Percentiles rank a stretch among this genome's conserved stretches.
phyloP scores from a whole-genome alignment of 1,140 invertebrate species.

The Sipha flava region DNA sequence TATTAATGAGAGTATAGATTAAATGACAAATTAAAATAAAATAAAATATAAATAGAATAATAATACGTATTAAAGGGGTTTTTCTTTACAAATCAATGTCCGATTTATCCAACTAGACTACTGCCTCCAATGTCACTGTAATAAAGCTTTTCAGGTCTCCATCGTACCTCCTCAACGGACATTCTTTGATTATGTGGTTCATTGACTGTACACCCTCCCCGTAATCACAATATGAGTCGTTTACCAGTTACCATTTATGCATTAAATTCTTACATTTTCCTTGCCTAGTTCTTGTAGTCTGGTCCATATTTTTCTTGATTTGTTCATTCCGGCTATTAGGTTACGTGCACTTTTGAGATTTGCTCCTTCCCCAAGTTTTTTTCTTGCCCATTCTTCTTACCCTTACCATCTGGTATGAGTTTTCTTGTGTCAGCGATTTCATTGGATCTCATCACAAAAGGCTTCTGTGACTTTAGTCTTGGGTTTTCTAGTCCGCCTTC shows the following conservation, averaged over 20 bases:
- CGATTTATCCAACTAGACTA: not conserved
- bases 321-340: not conserved
- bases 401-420: not conserved
- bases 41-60: not conserved
- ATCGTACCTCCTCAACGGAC: not conserved
- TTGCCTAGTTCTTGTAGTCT: not conserved
- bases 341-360: not conserved
- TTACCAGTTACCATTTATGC: not conserved
- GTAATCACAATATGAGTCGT: not conserved
- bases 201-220: not conserved
- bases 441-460: not conserved
- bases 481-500: not conserved
- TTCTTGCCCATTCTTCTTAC: not conserved
- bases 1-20: not conserved
- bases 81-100: not conserved
- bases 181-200: not conserved
- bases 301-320: not conserved
- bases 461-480: conserved; percentile 19
- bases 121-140: not conserved
- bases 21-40: not conserved
- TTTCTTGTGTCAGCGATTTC: not conserved
- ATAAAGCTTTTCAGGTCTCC: not conserved
- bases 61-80: not conserved
- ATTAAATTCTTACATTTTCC: not conserved
- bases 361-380: not conserved